Conservation (phyloP, 2,888 invertebrate genomes). For the Lasioglossum calceatum region DNA sequence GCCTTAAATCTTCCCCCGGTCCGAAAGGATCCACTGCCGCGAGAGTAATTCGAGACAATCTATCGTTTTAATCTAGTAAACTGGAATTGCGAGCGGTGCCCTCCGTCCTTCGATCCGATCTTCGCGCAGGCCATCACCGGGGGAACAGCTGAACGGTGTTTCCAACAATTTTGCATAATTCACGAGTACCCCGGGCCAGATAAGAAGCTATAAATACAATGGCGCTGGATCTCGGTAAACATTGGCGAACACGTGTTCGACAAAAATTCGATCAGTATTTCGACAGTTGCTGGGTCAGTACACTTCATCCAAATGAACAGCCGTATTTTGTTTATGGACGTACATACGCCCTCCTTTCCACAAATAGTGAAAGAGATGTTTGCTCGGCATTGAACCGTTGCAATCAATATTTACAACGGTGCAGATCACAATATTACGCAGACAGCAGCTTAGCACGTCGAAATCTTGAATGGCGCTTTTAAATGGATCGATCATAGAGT, state of each 20-base stretch:
- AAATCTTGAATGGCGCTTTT: neutral
- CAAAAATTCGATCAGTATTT: neutral
- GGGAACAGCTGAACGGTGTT: neutral
- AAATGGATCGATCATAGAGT: conserved; percentile 23
- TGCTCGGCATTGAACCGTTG: neutral
- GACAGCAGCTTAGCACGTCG: neutral
- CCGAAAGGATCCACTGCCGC: conserved; percentile 42
- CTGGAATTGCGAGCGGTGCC: conserved; percentile 25
- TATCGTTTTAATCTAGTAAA: conserved; percentile 53
- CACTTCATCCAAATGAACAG: too few relatives aligned
- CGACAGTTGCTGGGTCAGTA: neutral
- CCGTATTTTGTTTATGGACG: neutral
- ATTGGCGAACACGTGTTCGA: neutral
- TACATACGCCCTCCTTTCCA: neutral
- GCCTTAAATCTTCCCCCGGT: conserved; percentile 40
- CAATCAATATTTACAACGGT: neutral
- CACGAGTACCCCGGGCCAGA: neutral
- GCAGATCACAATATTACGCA: neutral
- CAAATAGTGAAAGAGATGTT: neutral
- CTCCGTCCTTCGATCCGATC: neutral
- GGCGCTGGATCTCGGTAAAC: neutral
- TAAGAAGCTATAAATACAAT: conserved; percentile 2
- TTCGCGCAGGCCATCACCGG: neutral
- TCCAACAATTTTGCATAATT: conserved; percentile 17
- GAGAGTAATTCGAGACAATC: conserved; percentile 48